Evolutionary conservation across 2,888 invertebrate species (phyloP), one percentile per base, ranked within the genome.

Genomic region (Trissoscelio sp.): DNA sequence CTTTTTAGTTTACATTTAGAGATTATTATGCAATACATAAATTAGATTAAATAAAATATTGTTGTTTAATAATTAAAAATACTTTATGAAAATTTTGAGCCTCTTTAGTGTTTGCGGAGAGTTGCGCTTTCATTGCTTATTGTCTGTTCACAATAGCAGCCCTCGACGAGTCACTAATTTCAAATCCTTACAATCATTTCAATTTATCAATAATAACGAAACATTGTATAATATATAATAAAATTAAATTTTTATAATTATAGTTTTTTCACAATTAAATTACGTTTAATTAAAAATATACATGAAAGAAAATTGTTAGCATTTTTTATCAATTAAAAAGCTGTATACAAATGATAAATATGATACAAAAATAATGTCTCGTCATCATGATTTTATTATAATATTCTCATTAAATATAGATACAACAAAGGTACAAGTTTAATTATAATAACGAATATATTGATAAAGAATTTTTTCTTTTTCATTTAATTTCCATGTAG

Each of bases 131-230:
- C 87, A 86, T 90, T 89, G 90, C 89, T 91, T 80, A 80, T 80
- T 80, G 80, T 91, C 91, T 89, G 89, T 89, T 91, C 90, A 90
- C 91, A 89, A 91, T 90, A 90, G 91, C 91, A 91, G 90, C 89
- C 87, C 87, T 88, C 87, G 70, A 80, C 80, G 80, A 80, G 69
- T 80, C 69, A 69, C 69, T 80, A 64, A 79, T 74, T 74, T 74
- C 42, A 69, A 74, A 55, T 73, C 16, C 31, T 53, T 53, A 53
- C 2, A 48, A 64, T 46, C 18, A 24, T 42, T 57, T 34, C 1
- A 84, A 86, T 57, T 57, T 18, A 57, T 39, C 18, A 20, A 20
- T 11, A 7, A 22, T 9, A 85, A 64, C 46, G 24, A 22, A 39
- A 31, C 28, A 14, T 28, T 18, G 14, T 44, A 9, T 28, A 44